phyloP scores from a whole-genome alignment of 2,888 invertebrate genomes.

The Lomographa bimaculata region DNA sequence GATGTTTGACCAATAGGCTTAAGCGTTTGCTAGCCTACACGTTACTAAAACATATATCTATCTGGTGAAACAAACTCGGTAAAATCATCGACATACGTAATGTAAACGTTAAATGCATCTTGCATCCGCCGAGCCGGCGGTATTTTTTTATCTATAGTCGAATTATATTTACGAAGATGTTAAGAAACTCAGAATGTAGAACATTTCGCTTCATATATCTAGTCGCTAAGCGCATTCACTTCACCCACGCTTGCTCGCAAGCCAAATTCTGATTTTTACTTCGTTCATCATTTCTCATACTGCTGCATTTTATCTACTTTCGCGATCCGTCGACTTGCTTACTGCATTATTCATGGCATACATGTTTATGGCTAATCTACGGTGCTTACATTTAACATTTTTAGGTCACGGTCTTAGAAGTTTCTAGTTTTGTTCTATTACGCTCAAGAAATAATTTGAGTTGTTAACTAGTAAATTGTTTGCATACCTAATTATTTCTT shows the following conservation, averaged over 20 bases:
- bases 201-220: slow-evolving; percentile 59
- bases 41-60: too few relatives aligned
- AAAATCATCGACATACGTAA: too few relatives aligned
- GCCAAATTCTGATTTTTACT: slow-evolving; percentile 52
- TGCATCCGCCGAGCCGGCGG: slow-evolving; percentile 20
- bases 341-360: slow-evolving; percentile 26
- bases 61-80: too few relatives aligned
- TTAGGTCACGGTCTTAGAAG: slow-evolving; percentile 34
- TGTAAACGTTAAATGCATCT: slow-evolving; percentile 18
- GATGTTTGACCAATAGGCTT: too few relatives aligned
- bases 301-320: slow-evolving; percentile 38
- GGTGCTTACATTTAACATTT: slow-evolving; percentile 27
- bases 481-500: too few relatives aligned
- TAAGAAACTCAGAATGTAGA: slow-evolving; percentile 53
- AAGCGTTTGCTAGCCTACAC: too few relatives aligned
- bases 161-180: slow-evolving; percentile 44
- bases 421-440: slow-evolving; percentile 23
- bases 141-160: slow-evolving; percentile 45
- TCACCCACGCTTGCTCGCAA: slow-evolving; percentile 57
- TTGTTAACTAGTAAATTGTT: too few relatives aligned
- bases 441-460: too few relatives aligned
- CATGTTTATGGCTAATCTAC: slow-evolving; percentile 31
- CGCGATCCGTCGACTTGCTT: slow-evolving; percentile 24
- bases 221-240: slow-evolving; percentile 60
- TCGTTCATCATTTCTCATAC: slow-evolving; percentile 35